Evolutionary conservation across 2,113 vertebrate genomes (phyloP).

Genomic region (Felis chaus): DNA sequence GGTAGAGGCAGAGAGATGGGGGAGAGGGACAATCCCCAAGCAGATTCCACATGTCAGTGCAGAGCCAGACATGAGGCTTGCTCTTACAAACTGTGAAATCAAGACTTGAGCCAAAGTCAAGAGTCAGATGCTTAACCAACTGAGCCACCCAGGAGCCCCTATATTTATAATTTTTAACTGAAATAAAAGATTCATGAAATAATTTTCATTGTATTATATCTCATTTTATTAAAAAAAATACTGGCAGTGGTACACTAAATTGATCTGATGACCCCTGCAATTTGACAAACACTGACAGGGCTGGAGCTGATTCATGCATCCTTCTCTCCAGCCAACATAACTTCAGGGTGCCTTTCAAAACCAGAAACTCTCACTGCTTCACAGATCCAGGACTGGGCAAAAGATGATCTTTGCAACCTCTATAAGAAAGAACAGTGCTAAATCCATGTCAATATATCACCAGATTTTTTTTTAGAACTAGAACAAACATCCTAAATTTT

Average conservation of each 20-base stretch:
- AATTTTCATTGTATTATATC: background rate
- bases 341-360: background rate
- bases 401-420: background rate
- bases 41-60: too few species aligned
- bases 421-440: background rate
- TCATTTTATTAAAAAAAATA: background rate
- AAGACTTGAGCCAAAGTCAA: too few species aligned
- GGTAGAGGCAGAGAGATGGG: too few species aligned
- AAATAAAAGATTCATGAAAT: background rate
- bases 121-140: too few species aligned
- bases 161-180: background rate
- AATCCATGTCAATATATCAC: too few species aligned
- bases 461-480: too few species aligned
- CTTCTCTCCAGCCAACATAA: background rate
- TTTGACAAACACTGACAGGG: background rate
- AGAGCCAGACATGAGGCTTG: too few species aligned
- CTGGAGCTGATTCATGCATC: background rate
- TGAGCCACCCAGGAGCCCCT: too few species aligned
- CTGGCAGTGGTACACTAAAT: background rate
- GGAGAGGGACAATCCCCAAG: too few species aligned
- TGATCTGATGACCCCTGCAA: background rate
- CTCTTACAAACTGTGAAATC: too few species aligned
- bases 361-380: background rate
- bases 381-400: background rate
- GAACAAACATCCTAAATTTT: too few species aligned